Percentiles rank a stretch among this genome's conserved stretches.
Evolutionary conservation across 2,797 vertebrate genomes (phyloP).

Genomic region (Cossypha niveicapilla): DNA sequence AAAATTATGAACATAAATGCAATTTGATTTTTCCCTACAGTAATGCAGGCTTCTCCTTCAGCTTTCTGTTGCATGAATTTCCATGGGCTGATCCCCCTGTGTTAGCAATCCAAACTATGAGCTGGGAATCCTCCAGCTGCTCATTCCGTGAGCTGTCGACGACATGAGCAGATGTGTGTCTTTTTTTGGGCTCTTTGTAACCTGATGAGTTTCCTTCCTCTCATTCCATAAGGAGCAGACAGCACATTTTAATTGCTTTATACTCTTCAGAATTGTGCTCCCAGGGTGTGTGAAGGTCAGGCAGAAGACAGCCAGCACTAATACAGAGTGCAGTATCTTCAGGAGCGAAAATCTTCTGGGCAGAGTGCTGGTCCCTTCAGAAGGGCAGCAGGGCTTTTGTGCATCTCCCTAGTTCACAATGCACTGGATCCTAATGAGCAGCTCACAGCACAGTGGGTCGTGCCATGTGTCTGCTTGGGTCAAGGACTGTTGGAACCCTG

Average conservation of each 20-base stretch:
- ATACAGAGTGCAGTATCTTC: not conserved
- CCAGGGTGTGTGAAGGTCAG: not conserved
- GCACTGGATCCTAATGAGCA: not conserved
- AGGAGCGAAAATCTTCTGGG: not conserved
- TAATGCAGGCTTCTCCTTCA: not conserved
- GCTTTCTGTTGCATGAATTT: not conserved
- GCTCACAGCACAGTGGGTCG: not conserved
- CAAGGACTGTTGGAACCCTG: not conserved
- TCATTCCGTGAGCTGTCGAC: not conserved
- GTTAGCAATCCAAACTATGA: not conserved
- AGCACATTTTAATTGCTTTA: not conserved
- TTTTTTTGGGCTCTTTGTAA: not conserved
- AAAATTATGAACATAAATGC: not conserved
- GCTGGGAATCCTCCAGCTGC: not conserved
- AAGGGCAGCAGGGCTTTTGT: not conserved
- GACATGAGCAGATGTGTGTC: not conserved
- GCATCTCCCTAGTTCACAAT: accelerated
- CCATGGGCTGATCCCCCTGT: not conserved
- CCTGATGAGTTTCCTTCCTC: not conserved
- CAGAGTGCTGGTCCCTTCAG: not conserved
- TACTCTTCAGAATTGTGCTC: not conserved
- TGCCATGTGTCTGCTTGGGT: not conserved
- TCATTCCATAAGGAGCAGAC: not conserved
- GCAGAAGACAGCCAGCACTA: not conserved
- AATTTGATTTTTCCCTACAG: not conserved